Evolutionary conservation across 2,797 vertebrate species (phyloP), one percentile per base, ranked within the genome.

Genomic region (Eurystomus glaucurus): DNA sequence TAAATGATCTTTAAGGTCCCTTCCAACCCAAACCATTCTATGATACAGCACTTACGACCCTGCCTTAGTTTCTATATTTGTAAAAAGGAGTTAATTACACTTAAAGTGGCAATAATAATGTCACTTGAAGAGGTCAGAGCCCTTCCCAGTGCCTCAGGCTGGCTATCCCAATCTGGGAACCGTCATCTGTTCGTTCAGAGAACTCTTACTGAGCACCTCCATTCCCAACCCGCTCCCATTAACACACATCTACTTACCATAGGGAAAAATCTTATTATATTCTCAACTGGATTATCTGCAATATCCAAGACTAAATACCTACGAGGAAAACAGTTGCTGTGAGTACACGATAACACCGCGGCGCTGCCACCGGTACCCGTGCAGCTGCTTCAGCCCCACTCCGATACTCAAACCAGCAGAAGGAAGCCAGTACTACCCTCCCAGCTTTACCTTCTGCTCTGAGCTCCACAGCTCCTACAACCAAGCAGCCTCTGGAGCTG

Each of bases 261-360:
- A 68, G 99, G 99, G 97, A 99, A 99, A 99, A 99, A 99, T 83
- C 99, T 91, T 97, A 99, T 99, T 92, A 99, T 99, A 96, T 99
- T 99, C 98, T 99, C 99, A 98, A 99, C 99, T 86, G 99, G 99
- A 99, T 99, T 99, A 99, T 99, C 99, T 96, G 99, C 99, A 98
- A 99, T 99, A 98, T 99, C 99, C 99, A 99, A 99, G 93, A 99
- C 99, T 98, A 99, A 99, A 98, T 99, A 99, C 98, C 99, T 99
- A 93, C 92, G 98, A 98, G 3, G 39, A 93, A 83, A 98, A 92
- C 28, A 97, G 82, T 11, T 51, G 13, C 71, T 51, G 3, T 98
- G 95, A 98, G 88, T 13, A 70, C 5, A 95, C 25, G 85, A 4
- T 70, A 87, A 66, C 18, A 83, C 68, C 1, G 46, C 90, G 45